These are phyloP conservation scores for Panopea generosa DNA, from an alignment of 2,888 invertebrate genomes.

Conservation along the genomic window DNA sequence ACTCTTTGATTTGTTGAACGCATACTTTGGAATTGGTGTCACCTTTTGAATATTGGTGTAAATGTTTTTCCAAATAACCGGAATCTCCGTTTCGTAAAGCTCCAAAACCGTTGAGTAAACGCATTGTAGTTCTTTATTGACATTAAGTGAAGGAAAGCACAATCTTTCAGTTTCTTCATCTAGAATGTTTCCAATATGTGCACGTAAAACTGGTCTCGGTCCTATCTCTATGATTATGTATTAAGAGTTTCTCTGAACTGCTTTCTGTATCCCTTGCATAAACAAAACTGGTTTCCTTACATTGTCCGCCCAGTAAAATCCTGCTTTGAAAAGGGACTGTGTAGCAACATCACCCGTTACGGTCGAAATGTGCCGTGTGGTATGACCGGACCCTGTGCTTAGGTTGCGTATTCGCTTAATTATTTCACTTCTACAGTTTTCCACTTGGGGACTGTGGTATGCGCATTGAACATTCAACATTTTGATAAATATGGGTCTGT, in stretches of 20 bases:
- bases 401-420: slow-evolving; percentile 37
- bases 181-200: slow-evolving; percentile 15
- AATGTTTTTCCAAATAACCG: not conserved
- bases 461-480: slow-evolving; percentile 67
- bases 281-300: slow-evolving; percentile 68
- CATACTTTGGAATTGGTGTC: slow-evolving; percentile 61
- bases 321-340: slow-evolving; percentile 43
- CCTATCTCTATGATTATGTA: slow-evolving; percentile 74
- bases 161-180: not conserved
- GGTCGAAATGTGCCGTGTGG: slow-evolving; percentile 57
- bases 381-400: slow-evolving; percentile 26
- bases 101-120: not conserved
- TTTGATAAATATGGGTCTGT: slow-evolving; percentile 22
- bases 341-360: slow-evolving; percentile 60
- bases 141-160: slow-evolving; percentile 10
- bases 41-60: not conserved
- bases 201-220: slow-evolving; percentile 63
- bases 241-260: slow-evolving; percentile 15
- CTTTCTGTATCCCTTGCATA: slow-evolving; percentile 54
- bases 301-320: slow-evolving; percentile 72
- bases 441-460: slow-evolving; percentile 70
- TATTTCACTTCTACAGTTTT: slow-evolving; percentile 43
- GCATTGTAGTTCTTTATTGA: not conserved
- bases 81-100: slow-evolving; percentile 20
- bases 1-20: slow-evolving; percentile 46